Evolutionary conservation across 1,140 invertebrate species (phyloP), one percentile per base, ranked within the genome.

Genomic region (Argopecten irradians): DNA sequence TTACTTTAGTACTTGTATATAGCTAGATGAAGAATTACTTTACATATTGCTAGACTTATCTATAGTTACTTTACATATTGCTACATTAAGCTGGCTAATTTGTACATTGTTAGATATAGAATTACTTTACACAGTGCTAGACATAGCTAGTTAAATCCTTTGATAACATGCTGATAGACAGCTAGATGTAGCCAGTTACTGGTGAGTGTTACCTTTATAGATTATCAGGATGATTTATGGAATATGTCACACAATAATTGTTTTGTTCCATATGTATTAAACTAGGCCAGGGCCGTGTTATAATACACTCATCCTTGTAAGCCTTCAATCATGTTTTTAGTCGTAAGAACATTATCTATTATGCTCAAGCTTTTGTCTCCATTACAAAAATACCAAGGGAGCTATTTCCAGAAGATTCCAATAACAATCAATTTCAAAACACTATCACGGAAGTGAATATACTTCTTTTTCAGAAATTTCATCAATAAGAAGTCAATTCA

Each of bases 381-480:
- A 71, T 71, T 71, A 71, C 2, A 71, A 71, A 71, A 71, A 71
- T 71, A 71, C 13, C 55, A 71, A 28, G 55, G n/a, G 55, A 71
- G 22, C 28, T 28, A 71, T 71, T 71, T 71, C 55, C n/a, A 71
- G 8, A 28, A 16, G 55, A 71, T 71, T 22, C 22, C n/a, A 71
- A 71, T 71, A 71, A 71, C n/a, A 71, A 71, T 71, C 55, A 71
- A 71, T 71, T 71, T 71, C 55, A 71, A 71, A 71, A 71, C 7
- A 16, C n/a, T 71, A 71, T 71, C 7, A 28, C n/a, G 22, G 55
- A 28, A 71, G n/a, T 5, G 22, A 71, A 71, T n/a, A 28, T 28
- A 71, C n/a, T 71, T 71, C 28, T 22, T 71, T 71, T 71, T 71
- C 55, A 71, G 55, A 71, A 71, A 71, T 71, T 71, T 71, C n/a